These are phyloP conservation scores for Polymixis lichenea DNA, from an alignment of 2,888 invertebrate species.

Conservation along the genomic window DNA sequence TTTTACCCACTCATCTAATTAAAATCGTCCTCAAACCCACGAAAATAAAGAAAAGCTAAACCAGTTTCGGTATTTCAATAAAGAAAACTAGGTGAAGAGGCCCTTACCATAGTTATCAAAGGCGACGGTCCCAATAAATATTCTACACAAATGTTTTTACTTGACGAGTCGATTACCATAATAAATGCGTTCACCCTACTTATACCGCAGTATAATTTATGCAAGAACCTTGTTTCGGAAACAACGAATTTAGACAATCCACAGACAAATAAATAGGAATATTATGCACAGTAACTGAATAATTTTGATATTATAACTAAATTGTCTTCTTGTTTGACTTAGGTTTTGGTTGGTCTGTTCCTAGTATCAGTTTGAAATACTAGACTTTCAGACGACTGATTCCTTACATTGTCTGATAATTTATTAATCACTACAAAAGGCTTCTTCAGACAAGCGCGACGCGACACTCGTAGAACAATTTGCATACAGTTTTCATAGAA, in stretches of 20 bases:
- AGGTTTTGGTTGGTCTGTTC: not conserved
- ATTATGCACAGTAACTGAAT: slow-evolving; percentile 62
- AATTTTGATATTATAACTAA: slow-evolving; percentile 50
- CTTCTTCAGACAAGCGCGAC: too few species aligned
- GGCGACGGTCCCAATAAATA: slow-evolving; percentile 53
- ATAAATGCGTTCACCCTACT: slow-evolving; percentile 61
- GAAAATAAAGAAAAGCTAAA: not conserved
- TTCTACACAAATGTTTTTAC: slow-evolving; percentile 51
- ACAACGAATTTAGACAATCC: slow-evolving; percentile 59
- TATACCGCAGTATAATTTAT: slow-evolving; percentile 62
- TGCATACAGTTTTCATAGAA: too few species aligned
- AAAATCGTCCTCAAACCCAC: not conserved
- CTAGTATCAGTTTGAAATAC: not conserved
- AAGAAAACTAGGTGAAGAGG: slow-evolving; percentile 34
- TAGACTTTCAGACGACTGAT: not conserved
- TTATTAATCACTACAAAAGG: too few species aligned
- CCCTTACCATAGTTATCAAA: slow-evolving; percentile 27
- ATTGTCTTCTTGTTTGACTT: slow-evolving; percentile 29
- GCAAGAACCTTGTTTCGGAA: slow-evolving; percentile 59
- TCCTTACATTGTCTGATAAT: too few species aligned
- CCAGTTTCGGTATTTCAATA: not conserved
- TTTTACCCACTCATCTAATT: not conserved
- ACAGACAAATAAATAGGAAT: slow-evolving; percentile 54
- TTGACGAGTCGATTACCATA: slow-evolving; percentile 59
- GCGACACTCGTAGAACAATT: too few species aligned